Percentiles rank a stretch among this genome's conserved stretches.
These are phyloP conservation scores for Hermaeophaga mercurialis DNA, from an alignment of 2,888 invertebrate genomes.

Conservation along the genomic window DNA sequence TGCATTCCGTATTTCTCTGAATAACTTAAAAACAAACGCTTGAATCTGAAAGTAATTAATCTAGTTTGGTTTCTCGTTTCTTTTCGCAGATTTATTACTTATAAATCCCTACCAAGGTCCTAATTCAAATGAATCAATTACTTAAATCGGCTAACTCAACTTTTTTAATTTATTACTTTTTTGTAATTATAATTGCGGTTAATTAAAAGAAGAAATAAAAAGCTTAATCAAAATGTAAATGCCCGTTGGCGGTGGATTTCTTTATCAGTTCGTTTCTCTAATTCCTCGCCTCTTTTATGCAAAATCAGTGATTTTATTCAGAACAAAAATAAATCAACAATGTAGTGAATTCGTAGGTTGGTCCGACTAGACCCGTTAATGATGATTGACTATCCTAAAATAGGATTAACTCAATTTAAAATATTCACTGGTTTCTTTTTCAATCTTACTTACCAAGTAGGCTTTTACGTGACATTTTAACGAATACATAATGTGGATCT, in stretches of 20 bases:
- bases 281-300: slow-evolving; percentile 42
- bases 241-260: slow-evolving; percentile 35
- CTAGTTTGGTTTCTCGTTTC: slow-evolving; percentile 8
- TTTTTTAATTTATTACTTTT: slow-evolving; percentile 25
- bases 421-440: no score
- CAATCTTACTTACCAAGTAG: no score
- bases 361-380: neutral
- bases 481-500: no score
- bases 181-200: slow-evolving; percentile 49
- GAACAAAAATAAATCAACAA: slow-evolving; percentile 40
- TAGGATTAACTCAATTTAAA: neutral
- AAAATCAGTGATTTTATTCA: slow-evolving; percentile 40
- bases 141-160: slow-evolving; percentile 19
- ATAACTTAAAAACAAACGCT: neutral
- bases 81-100: slow-evolving; percentile 4
- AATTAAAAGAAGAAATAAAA: slow-evolving; percentile 51
- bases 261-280: slow-evolving; percentile 39
- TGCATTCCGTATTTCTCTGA: neutral
- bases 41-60: slow-evolving; percentile 12
- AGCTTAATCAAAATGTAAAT: slow-evolving; percentile 53
- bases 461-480: no score
- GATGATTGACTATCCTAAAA: slow-evolving; percentile 4
- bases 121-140: slow-evolving; percentile 22
- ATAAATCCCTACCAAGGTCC: slow-evolving; percentile 2
- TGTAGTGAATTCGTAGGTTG: slow-evolving; percentile 16